A percentile compares a stretch with the other conserved stretches of the same genome.
Evolutionary conservation across 2,888 invertebrate genomes (phyloP).

Genomic region (Cistogaster globosa): DNA sequence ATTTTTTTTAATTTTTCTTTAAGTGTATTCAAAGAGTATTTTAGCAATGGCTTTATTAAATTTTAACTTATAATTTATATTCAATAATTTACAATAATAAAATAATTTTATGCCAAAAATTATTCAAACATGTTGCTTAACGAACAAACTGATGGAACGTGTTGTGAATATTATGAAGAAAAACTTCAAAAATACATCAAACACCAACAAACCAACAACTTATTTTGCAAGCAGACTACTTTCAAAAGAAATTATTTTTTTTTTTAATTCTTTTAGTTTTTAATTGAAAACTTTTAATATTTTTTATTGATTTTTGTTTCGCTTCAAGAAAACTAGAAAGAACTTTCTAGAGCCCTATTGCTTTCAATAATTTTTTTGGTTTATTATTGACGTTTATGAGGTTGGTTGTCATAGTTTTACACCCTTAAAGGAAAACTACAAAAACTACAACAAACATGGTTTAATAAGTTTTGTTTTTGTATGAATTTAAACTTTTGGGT

Average conservation of each 20-base stretch:
- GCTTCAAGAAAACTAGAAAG: no score
- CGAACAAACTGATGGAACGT: neutral
- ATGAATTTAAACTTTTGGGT: conserved; percentile 21
- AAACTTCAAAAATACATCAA: no score
- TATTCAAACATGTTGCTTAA: neutral
- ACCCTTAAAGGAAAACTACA: conserved; percentile 24
- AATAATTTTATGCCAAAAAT: neutral
- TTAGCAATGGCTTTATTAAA: neutral
- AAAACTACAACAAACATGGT: conserved; percentile 2
- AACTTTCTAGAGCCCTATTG: no score
- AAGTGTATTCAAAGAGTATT: no score
- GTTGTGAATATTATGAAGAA: neutral
- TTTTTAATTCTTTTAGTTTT: no score
- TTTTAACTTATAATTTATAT: neutral
- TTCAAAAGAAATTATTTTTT: no score
- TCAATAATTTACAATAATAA: neutral
- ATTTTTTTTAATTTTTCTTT: no score
- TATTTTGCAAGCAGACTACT: no score
- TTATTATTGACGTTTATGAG: neutral
- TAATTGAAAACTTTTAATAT: no score
- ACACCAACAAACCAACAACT: no score
- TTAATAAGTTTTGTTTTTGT: neutral
- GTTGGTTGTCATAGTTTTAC: conserved; percentile 26
- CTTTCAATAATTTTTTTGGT: neutral
- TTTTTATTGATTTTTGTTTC: no score